Conservation (phyloP, 92 coral and sea anemone genomes). For the Siderastrea radians region DNA sequence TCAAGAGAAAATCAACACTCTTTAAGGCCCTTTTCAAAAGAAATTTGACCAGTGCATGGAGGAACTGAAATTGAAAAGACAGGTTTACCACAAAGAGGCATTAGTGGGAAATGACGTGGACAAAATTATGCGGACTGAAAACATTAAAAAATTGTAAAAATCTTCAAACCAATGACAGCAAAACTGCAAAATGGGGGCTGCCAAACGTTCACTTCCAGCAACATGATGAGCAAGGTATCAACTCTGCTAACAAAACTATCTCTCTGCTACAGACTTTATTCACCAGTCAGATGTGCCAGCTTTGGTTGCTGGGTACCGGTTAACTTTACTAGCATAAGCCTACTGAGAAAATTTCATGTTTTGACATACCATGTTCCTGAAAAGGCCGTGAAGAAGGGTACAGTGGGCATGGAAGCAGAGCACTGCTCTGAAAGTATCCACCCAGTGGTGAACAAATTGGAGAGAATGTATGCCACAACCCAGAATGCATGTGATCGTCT, state of each 20-base stretch:
- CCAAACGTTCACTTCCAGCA: no score
- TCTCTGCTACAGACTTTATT: slow-evolving; percentile 12
- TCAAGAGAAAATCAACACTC: background rate
- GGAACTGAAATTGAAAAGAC: slow-evolving; percentile 11
- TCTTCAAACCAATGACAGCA: no score
- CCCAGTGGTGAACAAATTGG: slow-evolving; percentile 50
- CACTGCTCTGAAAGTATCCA: slow-evolving; percentile 55
- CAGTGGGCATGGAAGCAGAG: slow-evolving; percentile 58
- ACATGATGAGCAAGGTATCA: no score
- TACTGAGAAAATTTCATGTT: slow-evolving; percentile 56
- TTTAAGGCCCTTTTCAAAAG: slow-evolving; percentile 24
- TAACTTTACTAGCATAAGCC: slow-evolving; percentile 31
- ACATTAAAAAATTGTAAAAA: no score
- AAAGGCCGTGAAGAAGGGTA: slow-evolving; percentile 21
- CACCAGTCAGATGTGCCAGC: slow-evolving; percentile 31
- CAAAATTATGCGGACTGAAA: background rate
- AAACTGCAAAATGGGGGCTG: no score
- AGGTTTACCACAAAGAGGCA: slow-evolving; percentile 49
- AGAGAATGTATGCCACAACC: slow-evolving; percentile 43
- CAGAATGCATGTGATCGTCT: slow-evolving; percentile 38
- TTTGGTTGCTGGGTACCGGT: slow-evolving; percentile 60
- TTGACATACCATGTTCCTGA: slow-evolving; percentile 51
- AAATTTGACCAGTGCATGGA: slow-evolving; percentile 1
- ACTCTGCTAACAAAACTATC: no score
- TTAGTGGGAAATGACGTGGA: slow-evolving; percentile 39